Percentiles rank a stretch among this genome's conserved stretches.
phyloP scores from a whole-genome alignment of 2,888 invertebrate genomes.

The Tricholauxania praeusta region DNA sequence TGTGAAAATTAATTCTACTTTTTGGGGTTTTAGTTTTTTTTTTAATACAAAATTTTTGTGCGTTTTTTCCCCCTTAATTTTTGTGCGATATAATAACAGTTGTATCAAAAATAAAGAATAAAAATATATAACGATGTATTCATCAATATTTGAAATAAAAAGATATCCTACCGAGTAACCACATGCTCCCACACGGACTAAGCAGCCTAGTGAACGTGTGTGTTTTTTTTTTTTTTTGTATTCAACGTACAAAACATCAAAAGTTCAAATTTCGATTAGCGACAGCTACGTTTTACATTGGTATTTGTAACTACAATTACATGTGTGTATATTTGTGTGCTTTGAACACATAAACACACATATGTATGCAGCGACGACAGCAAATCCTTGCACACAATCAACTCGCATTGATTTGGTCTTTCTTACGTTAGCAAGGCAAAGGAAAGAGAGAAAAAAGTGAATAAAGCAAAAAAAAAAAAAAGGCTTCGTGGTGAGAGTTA shows the following conservation, averaged over 20 bases:
- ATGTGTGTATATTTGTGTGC: neutral
- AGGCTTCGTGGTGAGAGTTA: no score
- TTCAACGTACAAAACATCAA: constrained; percentile 20
- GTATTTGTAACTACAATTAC: constrained; percentile 7
- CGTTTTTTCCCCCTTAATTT: no score
- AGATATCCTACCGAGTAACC: neutral
- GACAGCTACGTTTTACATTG: constrained; percentile 21
- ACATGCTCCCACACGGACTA: neutral
- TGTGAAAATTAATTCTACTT: no score
- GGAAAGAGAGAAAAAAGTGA: neutral
- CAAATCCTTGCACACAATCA: constrained; percentile 34
- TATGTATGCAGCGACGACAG: neutral
- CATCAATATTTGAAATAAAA: no score
- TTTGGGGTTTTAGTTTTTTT: no score
- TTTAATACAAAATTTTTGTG: no score
- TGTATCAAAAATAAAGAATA: no score
- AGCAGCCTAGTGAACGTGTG: neutral
- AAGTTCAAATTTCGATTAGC: constrained; percentile 39
- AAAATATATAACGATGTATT: no score
- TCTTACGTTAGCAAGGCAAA: neutral
- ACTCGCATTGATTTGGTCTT: constrained; percentile 30
- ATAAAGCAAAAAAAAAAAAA: neutral
- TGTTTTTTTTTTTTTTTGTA: neutral
- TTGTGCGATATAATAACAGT: no score
- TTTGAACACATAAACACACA: constrained; percentile 5